Base-by-base conservation (phyloP, 2,113 vertebrate genomes). In the Cephalophus harveyi region DNA sequence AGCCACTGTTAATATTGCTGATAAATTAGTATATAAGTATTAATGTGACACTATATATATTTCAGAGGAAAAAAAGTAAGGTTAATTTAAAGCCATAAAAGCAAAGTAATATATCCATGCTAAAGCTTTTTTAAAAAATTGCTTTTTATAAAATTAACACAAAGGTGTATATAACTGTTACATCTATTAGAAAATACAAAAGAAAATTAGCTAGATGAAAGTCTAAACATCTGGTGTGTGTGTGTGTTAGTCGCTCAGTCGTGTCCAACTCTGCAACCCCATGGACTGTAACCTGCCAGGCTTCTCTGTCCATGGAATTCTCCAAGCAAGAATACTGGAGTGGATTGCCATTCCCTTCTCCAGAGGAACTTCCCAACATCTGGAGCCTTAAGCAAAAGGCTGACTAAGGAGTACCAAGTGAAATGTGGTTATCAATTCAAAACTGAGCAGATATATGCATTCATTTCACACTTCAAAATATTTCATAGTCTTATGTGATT, bases 21-120 rank as follows among this genome's bases (percentile, higher is more conserved):
- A 91, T 28, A 91, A 93, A 92, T 92, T 94, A 96, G 84, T 94
- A 88, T 88, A 2, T 84, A 96, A 79, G 36, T 84, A 83, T 78
- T 91, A 64, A 59, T 86, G 40, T 85, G 52, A 91, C 28, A 91
- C 13, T 59, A 40, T 2, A 79, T 64, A 81, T 90, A 76, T 96
- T 95, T 97, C 54, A 94, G 33, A 54, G 28, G 54, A 79, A 95
- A 95, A 48, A 54, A 36, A 11, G 0, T 92, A 87, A 92, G 48
- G 78, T 82, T 95, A 97, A 67, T 88, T 87, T 96, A n/a, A n/a
- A n/a, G n/a, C 6, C 40, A 40, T 40, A 40, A 40, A 40, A 40
- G 3, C 40, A 40, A 40, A 40, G 40, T 40, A 40, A 40, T 40
- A 40, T 40, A 40, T 40, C 40, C 40, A 40, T 40, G 40, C 40